Evolutionary conservation across 2,888 invertebrate genomes (phyloP).

Genomic region (Pterostichus niger): DNA sequence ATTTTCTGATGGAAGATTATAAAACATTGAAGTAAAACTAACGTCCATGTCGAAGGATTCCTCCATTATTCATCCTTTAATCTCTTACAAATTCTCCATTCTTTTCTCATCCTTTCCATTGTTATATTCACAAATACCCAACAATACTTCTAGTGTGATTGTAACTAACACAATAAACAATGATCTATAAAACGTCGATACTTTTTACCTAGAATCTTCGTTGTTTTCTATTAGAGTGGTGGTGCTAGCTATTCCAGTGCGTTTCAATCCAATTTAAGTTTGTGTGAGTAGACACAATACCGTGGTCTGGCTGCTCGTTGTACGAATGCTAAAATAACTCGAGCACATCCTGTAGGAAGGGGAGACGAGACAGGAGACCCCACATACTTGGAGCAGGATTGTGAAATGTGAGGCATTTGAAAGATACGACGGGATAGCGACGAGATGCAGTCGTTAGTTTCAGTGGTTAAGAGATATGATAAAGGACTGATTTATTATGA

Average conservation of each 20-base stretch:
- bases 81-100: slow-evolving; percentile 28
- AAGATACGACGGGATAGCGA: slow-evolving; percentile 19
- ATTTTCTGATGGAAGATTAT: no score
- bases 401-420: neutral
- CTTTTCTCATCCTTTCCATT: slow-evolving; percentile 12
- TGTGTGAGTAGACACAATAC: slow-evolving; percentile 52
- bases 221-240: neutral
- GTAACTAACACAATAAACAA: slow-evolving; percentile 25
- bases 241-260: neutral
- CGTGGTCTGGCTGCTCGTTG: neutral
- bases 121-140: slow-evolving; percentile 16
- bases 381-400: slow-evolving; percentile 17
- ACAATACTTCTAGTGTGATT: neutral
- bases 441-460: slow-evolving; percentile 12
- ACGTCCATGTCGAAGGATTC: slow-evolving; percentile 28
- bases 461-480: slow-evolving; percentile 13
- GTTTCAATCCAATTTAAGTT: slow-evolving; percentile 26
- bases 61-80: slow-evolving; percentile 33
- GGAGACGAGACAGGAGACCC: slow-evolving; percentile 20
- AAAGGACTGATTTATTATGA: slow-evolving; percentile 1
- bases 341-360: slow-evolving; percentile 63
- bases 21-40: slow-evolving; percentile 27
- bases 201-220: neutral
- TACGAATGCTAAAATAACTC: slow-evolving; percentile 62
- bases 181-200: neutral